Evolutionary conservation across 2,888 invertebrate genomes (phyloP), one percentile per base, ranked within the genome.

Genomic region (Rhagonycha fulva): DNA sequence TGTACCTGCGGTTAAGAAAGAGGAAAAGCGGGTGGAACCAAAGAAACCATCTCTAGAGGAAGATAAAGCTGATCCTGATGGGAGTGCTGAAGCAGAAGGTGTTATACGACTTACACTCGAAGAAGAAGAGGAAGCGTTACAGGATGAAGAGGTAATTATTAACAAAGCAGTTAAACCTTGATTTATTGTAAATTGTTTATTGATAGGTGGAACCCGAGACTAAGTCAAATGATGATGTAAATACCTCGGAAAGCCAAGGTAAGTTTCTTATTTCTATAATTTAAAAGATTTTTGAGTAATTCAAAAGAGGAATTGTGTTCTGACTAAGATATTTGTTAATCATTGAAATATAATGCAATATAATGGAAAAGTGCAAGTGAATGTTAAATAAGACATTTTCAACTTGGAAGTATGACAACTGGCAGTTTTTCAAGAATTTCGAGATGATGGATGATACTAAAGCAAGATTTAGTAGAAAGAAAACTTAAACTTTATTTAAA

Each of bases 71-170:
- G 47, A 47, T n/a, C 12, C 47, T 7, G 47, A 47, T 47, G 63
- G n/a, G 7, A 26, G n/a, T 66, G 23, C 24, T 0, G 63, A n/a
- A 24, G 24, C 14, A 24, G 63, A 24, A 66, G 26, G 63, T 26
- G 23, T 66, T 66, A 84, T 86, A 73, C 82, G 83, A 14, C 82
- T 86, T 70, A 86, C 85, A 26, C 81, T 86, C 71, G 86, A 86
- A 76, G 86, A 86, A 80, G 32, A 47, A n/a, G 84, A 85, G 77
- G 86, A 86, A 82, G 82, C 82, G 69, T 80, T 85, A 71, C 83
- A 84, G 79, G 84, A 85, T 80, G 84, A 84, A 71, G 85, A 85
- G 80, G 84, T 84, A 70, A 32, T 73, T 70, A 14, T 71, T 47
- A 47, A 47, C 3, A 61, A 60, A 23, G n/a, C 4, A 32, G n/a